Conservation (phyloP, 2,797 vertebrate species). For the Gorsachius magnificus region DNA sequence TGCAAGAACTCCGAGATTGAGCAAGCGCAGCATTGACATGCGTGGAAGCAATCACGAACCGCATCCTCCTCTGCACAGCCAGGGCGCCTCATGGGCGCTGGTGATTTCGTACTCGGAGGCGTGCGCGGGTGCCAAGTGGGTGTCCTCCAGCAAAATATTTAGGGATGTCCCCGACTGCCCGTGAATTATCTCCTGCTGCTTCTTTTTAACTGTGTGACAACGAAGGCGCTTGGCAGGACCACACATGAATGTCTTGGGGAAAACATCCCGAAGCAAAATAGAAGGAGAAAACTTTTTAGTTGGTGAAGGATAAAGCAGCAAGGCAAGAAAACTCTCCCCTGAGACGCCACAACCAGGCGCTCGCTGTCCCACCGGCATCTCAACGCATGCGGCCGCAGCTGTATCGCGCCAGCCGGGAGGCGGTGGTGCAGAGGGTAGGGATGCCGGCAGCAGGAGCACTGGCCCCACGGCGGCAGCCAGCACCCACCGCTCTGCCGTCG, state of each 20-base stretch:
- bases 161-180: neutral
- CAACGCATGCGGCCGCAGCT: neutral
- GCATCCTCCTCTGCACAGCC: neutral
- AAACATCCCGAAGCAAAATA: neutral
- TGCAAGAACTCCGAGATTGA: neutral
- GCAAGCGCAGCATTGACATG: neutral
- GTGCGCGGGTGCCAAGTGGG: accelerated
- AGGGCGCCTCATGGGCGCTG: accelerated
- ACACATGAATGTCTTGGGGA: neutral
- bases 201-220: neutral
- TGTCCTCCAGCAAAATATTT: neutral
- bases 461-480: neutral
- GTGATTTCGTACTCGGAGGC: accelerated
- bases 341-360: neutral
- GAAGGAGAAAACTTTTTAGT: neutral
- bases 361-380: accelerated
- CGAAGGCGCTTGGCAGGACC: neutral
- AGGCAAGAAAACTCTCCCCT: neutral
- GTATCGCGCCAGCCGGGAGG: neutral
- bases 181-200: neutral
- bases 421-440: neutral
- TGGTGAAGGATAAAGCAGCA: neutral
- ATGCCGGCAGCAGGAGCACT: neutral
- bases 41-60: neutral
- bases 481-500: accelerated